Evolutionary conservation across 1,140 invertebrate species (phyloP).

Genomic region (Dolichoris vasculosae): DNA sequence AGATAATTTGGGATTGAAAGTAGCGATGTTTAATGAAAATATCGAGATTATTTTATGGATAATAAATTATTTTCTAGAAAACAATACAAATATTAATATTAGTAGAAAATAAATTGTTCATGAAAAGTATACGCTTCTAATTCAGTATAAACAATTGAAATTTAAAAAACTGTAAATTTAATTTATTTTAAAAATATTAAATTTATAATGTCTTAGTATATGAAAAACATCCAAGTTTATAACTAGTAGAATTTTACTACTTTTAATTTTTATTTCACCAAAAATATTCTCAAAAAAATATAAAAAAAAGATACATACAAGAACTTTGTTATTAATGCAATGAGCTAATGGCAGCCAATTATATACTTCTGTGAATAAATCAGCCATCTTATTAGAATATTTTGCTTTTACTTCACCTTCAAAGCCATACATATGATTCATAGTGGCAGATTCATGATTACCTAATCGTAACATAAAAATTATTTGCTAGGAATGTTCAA

Average conservation of each 20-base stretch:
- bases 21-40: too few species aligned
- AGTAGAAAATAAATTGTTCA: neutral
- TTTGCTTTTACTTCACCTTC: conserved; percentile 98
- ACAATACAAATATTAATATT: neutral
- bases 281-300: too few species aligned
- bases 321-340: conserved; percentile 92
- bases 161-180: neutral
- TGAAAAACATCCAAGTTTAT: too few species aligned
- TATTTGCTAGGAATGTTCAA: neutral
- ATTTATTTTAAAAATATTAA: neutral
- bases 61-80: too few species aligned
- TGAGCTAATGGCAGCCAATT: conserved; percentile 98
- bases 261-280: neutral
- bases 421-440: conserved; percentile 99
- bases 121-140: neutral
- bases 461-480: conserved; percentile 75
- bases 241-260: neutral
- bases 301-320: conserved; percentile 80
- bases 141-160: neutral
- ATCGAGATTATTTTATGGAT: too few species aligned
- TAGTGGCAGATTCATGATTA: conserved; percentile 97
- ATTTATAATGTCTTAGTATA: too few species aligned
- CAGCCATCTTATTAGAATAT: conserved; percentile 94
- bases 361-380: conserved; percentile 98
- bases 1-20: too few species aligned